Base-by-base conservation (phyloP, 30 jellyfish, hydroid and myxozoan species). In the Rhopilema esculentum region DNA sequence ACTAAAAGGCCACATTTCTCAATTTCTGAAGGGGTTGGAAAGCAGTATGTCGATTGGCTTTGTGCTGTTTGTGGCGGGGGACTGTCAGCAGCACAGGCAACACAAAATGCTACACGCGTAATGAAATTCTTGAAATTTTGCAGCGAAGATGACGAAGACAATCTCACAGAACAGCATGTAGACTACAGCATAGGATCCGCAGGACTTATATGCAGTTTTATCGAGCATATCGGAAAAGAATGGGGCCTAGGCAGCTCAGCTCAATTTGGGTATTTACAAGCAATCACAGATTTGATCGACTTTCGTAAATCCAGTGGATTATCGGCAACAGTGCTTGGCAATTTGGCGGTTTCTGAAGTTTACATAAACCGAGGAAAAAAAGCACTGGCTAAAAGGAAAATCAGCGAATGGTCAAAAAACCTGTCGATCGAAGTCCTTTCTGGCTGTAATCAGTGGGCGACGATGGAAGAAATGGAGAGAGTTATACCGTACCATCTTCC, bases 151-250 rank as follows among this genome's bases (percentile, higher is more conserved):
- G 80, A 49, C 50, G 77, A 51, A 52, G 80, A 53, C 21, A 22
- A 24, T 24, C 79, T 79, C 24, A 77, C 31, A 49, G 30, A 63
- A 19, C 29, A n/a, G 30, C 73, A 63, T 63, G 30, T 63, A 7
- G 87, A 77, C 87, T 40, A 77, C 53, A 29, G 87, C 66, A 30
- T 80, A 49, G 90, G 90, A 20, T 80, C 90, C 26, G 67, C 69
- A 18, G 65, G 31, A 20, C 33, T 80, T 18, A 51, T 80, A 27
- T 80, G 83, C 64, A 78, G 51, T 65, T 82, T 82, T 49, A 78
- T 82, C n/a, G 91, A 82, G 30, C 65, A 31, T 65, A 30, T 82
- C 27, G 64, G 40, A 50, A 66, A 82, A 80, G 40, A 24, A 21
- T 82, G 91, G 75, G n/a, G 53, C 27, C 48, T 82, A 27, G 91